Evolutionary conservation across 1,140 invertebrate genomes (phyloP).

Genomic region (Campoletis sonorensis): DNA sequence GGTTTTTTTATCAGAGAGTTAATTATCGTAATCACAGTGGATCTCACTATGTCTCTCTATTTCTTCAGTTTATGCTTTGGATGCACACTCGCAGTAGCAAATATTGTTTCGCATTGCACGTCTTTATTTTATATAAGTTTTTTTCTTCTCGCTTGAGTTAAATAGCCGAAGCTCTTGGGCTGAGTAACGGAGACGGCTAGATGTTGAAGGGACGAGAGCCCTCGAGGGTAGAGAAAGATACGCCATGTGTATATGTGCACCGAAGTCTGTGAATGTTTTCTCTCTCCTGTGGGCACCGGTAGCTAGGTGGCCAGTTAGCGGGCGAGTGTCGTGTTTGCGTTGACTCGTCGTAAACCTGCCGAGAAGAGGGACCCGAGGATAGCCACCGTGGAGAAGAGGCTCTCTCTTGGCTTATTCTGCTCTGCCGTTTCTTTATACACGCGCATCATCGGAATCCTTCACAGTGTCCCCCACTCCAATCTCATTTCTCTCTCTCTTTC

Average conservation of each 20-base stretch:
- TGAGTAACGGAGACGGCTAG: slow-evolving; percentile 40
- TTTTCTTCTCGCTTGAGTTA: neutral
- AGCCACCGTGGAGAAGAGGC: slow-evolving; percentile 43
- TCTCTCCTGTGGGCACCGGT: slow-evolving; percentile 53
- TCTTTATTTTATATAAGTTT: neutral
- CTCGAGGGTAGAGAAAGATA: slow-evolving; percentile 39
- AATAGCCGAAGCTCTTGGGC: neutral
- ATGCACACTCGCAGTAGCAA: neutral
- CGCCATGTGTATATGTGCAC: neutral
- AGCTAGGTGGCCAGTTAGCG: slow-evolving; percentile 71
- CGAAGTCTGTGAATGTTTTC: neutral
- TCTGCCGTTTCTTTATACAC: slow-evolving; percentile 14
- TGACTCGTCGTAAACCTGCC: slow-evolving; percentile 70
- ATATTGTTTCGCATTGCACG: neutral
- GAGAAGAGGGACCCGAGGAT: slow-evolving; percentile 45
- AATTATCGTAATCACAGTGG: neutral
- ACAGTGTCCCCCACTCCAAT: neutral
- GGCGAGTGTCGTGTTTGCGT: slow-evolving; percentile 67
- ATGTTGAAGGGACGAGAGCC: slow-evolving; percentile 37
- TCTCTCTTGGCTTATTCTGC: slow-evolving; percentile 31
- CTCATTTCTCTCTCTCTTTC: neutral
- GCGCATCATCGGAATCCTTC: neutral
- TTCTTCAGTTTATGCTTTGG: neutral
- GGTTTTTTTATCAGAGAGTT: neutral
- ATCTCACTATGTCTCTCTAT: neutral